Evolutionary conservation across 2,888 invertebrate species (phyloP).

Genomic region (Aphrophora alni): DNA sequence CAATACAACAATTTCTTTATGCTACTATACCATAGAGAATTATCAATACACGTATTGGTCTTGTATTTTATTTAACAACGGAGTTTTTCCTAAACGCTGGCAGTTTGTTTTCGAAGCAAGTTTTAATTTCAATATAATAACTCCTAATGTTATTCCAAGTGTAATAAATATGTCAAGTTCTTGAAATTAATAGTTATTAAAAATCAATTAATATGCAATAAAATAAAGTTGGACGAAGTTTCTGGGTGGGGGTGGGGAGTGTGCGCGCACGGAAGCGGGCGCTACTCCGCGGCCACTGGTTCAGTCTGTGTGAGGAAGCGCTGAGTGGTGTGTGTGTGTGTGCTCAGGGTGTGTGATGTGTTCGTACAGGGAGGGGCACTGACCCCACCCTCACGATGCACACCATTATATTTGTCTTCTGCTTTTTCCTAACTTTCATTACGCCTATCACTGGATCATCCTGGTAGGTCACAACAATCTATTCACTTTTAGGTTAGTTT

Average conservation of each 20-base stretch:
- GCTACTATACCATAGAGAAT: too few relatives aligned
- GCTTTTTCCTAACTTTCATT: conserved; percentile 21
- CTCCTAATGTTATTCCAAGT: too few relatives aligned
- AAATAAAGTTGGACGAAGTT: neutral
- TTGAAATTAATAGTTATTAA: conserved; percentile 9
- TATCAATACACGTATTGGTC: too few relatives aligned
- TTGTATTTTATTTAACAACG: too few relatives aligned
- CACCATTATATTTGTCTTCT: conserved; percentile 35
- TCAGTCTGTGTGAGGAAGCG: conserved; percentile 21
- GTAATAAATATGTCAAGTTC: neutral
- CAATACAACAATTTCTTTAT: too few relatives aligned
- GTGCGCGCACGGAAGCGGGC: neutral
- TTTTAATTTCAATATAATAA: too few relatives aligned
- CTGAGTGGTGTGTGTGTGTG: neutral
- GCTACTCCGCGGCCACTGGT: neutral
- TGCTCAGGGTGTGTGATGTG: conserved; percentile 9
- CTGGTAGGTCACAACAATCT: conserved; percentile 22
- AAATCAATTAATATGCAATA: conserved; percentile 25
- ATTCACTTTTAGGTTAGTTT: neutral
- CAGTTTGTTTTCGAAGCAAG: too few relatives aligned
- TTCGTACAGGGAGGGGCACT: conserved; percentile 29
- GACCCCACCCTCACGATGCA: conserved; percentile 34
- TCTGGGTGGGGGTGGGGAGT: conserved; percentile 24
- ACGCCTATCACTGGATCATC: conserved; percentile 23
- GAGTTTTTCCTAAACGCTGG: too few relatives aligned